A percentile compares a stretch with the other conserved stretches of the same genome.
Conservation (phyloP, 2,797 vertebrate species). For the Triplophysa bombifrons region DNA sequence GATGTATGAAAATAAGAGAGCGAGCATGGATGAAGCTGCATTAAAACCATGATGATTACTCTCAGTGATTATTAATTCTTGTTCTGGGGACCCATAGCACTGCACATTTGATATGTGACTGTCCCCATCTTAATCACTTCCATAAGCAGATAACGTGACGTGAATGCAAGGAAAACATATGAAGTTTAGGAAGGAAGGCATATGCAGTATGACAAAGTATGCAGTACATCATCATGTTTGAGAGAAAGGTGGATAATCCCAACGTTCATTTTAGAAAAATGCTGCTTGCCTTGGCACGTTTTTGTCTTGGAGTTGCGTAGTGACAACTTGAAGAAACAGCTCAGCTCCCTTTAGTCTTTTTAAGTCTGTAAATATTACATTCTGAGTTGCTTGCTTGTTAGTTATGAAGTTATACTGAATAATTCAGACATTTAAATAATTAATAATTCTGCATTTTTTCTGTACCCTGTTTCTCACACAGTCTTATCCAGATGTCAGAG, state of each 20-base stretch:
- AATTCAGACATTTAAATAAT: not conserved
- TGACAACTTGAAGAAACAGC: not conserved
- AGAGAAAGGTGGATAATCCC: too few relatives aligned
- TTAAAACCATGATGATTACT: not conserved
- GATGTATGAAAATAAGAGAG: not conserved
- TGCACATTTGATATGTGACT: too few relatives aligned
- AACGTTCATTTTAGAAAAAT: too few relatives aligned
- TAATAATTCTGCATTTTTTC: not conserved
- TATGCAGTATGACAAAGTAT: too few relatives aligned
- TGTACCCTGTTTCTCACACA: constrained; percentile 43
- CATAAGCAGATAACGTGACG: too few relatives aligned
- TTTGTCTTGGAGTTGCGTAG: not conserved
- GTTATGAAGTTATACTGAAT: not conserved
- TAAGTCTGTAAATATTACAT: not conserved
- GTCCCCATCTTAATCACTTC: too few relatives aligned
- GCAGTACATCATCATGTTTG: too few relatives aligned
- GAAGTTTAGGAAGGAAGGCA: too few relatives aligned
- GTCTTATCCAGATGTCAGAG: constrained; percentile 70
- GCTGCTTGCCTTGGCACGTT: too few relatives aligned
- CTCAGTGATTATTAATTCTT: not conserved
- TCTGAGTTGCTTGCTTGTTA: not conserved
- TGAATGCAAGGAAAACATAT: too few relatives aligned
- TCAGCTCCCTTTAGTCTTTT: not conserved
- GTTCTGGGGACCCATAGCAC: too few relatives aligned
- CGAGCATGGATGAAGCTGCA: not conserved